phyloP scores from a whole-genome alignment of 2,113 vertebrate species.

The Callionymus lyra region DNA sequence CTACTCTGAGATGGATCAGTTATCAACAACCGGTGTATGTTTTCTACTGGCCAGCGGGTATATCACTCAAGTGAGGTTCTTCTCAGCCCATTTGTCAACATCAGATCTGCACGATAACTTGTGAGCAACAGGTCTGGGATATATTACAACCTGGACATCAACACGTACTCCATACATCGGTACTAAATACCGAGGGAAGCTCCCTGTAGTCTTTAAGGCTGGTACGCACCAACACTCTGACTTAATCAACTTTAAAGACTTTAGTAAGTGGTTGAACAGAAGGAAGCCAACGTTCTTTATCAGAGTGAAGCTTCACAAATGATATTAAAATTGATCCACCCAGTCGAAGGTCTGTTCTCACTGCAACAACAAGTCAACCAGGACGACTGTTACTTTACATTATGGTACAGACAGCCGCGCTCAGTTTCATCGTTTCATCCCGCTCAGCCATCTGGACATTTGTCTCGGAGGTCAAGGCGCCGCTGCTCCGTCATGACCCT shows the following conservation, averaged over 20 bases:
- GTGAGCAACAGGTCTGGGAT: constrained; percentile 32
- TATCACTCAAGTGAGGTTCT: constrained; percentile 7
- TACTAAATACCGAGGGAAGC: constrained; percentile 29
- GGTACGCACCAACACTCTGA: no score
- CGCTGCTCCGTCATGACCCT: constrained; percentile 24
- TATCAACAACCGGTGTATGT: no score
- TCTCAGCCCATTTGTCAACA: constrained; percentile 40
- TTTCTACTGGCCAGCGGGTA: no score
- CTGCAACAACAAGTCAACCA: no score
- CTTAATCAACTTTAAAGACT: no score
- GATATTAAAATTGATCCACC: no score
- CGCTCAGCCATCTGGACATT: constrained; percentile 35
- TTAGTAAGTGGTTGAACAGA: no score
- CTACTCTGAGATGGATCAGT: no score
- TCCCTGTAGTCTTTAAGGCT: constrained; percentile 3
- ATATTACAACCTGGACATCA: constrained; percentile 27
- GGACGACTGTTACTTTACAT: neutral
- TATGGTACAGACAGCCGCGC: neutral
- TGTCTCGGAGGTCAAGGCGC: constrained; percentile 38
- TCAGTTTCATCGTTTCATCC: neutral
- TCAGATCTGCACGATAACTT: constrained; percentile 35
- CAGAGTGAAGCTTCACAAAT: no score
- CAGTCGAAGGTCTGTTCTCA: no score
- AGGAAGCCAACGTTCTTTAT: no score
- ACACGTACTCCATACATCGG: constrained; percentile 8